These are phyloP conservation scores for Cephalopholis sonnerati DNA, from an alignment of 2,113 vertebrate genomes.

Conservation along the genomic window DNA sequence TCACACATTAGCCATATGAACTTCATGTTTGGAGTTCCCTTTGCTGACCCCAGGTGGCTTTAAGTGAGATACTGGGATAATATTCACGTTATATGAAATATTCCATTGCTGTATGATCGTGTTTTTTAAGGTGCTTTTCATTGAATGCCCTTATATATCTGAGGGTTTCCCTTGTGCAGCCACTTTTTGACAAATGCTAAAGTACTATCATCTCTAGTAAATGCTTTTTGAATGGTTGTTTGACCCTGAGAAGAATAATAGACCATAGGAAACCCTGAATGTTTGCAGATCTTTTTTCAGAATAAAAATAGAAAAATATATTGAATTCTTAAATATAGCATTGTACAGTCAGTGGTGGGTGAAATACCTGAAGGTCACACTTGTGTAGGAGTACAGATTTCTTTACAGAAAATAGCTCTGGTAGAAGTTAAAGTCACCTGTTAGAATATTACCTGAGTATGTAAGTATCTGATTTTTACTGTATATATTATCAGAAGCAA, in stretches of 20 bases:
- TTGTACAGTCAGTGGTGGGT: no score
- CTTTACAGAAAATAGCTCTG: no score
- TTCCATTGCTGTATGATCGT: background rate
- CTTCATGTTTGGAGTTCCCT: background rate
- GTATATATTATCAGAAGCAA: no score
- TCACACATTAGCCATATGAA: background rate
- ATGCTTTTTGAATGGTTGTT: background rate
- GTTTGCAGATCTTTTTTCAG: background rate
- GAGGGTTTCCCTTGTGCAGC: background rate
- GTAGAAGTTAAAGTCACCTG: no score
- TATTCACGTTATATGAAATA: background rate
- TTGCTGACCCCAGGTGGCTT: conserved; percentile 2
- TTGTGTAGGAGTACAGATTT: no score
- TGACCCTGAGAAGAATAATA: background rate
- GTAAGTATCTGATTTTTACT: no score
- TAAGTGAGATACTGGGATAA: background rate
- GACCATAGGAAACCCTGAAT: background rate
- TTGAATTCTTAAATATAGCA: background rate
- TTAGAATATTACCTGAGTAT: no score
- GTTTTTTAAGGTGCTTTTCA: background rate
- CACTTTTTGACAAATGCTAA: background rate
- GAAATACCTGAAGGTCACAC: no score
- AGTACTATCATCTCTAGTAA: background rate
- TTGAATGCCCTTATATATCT: background rate
- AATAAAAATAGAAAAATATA: background rate